A percentile compares a stretch with the other conserved stretches of the same genome.
Evolutionary conservation across 23 tunicate genomes (phyloP).

Genomic region (Trididemnum nubilum): DNA sequence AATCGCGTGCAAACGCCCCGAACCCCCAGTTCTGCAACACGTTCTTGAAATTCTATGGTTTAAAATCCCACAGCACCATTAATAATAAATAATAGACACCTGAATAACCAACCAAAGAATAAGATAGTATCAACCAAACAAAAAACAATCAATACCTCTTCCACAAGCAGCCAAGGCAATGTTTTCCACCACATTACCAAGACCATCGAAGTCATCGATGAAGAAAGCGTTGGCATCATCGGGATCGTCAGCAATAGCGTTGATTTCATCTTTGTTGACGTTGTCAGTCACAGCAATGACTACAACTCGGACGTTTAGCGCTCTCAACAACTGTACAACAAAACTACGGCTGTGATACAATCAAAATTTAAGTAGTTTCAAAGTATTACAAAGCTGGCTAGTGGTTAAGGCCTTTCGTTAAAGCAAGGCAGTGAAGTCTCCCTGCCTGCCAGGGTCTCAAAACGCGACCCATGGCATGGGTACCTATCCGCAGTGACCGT

Average conservation of each 20-base stretch:
- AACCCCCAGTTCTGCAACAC: background rate
- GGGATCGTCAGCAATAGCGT: constrained; percentile 84
- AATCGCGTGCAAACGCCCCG: background rate
- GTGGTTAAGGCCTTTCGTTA: no score
- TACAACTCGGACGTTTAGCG: constrained; percentile 47
- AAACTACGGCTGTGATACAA: no score
- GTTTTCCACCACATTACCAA: constrained; percentile 39
- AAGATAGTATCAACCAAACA: background rate
- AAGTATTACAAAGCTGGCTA: no score
- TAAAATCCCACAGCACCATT: no score
- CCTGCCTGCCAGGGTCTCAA: no score
- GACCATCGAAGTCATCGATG: constrained; percentile 59
- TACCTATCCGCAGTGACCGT: no score
- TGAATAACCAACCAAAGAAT: no score
- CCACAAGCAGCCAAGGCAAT: constrained; percentile 72
- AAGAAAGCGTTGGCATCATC: constrained; percentile 63
- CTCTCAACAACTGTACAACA: constrained; percentile 48
- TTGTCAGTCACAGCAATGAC: constrained; percentile 76
- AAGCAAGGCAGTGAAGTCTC: no score
- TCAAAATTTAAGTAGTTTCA: no score
- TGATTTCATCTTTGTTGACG: constrained; percentile 50
- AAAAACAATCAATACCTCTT: constrained; percentile 39
- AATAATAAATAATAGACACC: no score
- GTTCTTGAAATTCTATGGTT: background rate
- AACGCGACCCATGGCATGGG: no score